A percentile compares a stretch with the other conserved stretches of the same genome.
Conservation (phyloP, 1,140 invertebrate species). For the Eumeta japonica region DNA sequence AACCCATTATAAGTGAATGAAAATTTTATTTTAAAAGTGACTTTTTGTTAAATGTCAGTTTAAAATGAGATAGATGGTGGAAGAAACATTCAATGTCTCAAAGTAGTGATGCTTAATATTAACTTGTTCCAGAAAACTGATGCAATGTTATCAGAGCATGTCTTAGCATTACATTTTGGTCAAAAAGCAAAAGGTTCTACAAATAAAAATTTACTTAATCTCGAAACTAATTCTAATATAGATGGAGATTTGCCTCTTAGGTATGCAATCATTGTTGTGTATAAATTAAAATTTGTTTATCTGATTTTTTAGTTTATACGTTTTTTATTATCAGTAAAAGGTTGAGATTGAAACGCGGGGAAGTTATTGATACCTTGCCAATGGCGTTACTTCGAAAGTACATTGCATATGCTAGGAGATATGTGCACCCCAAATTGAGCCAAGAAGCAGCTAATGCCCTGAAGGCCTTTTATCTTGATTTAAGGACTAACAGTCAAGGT, state of each 20-base stretch:
- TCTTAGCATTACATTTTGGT: slow-evolving; percentile 72
- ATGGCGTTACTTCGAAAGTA: slow-evolving; percentile 81
- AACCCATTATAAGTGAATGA: too few relatives aligned
- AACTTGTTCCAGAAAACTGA: slow-evolving; percentile 67
- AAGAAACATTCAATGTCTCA: too few relatives aligned
- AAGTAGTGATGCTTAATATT: too few relatives aligned
- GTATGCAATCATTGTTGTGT: too few relatives aligned
- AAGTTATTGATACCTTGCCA: slow-evolving; percentile 72
- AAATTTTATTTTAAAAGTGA: too few relatives aligned
- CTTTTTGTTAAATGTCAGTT: too few relatives aligned
- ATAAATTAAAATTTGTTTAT: too few relatives aligned
- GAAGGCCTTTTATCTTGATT: slow-evolving; percentile 79
- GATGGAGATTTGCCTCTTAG: slow-evolving; percentile 24
- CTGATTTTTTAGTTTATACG: neutral
- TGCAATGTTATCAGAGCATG: slow-evolving; percentile 76
- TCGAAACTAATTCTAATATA: too few relatives aligned
- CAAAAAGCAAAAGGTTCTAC: slow-evolving; percentile 28
- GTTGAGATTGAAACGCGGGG: slow-evolving; percentile 62
- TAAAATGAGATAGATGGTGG: too few relatives aligned
- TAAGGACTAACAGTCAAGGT: slow-evolving; percentile 68
- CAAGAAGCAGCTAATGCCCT: slow-evolving; percentile 68
- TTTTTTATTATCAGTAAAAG: slow-evolving; percentile 55
- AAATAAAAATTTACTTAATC: slow-evolving; percentile 15
- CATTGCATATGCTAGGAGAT: slow-evolving; percentile 86
- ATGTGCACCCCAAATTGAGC: slow-evolving; percentile 80